Conservation (phyloP, 2,888 invertebrate genomes). For the Lymantria dispar region DNA sequence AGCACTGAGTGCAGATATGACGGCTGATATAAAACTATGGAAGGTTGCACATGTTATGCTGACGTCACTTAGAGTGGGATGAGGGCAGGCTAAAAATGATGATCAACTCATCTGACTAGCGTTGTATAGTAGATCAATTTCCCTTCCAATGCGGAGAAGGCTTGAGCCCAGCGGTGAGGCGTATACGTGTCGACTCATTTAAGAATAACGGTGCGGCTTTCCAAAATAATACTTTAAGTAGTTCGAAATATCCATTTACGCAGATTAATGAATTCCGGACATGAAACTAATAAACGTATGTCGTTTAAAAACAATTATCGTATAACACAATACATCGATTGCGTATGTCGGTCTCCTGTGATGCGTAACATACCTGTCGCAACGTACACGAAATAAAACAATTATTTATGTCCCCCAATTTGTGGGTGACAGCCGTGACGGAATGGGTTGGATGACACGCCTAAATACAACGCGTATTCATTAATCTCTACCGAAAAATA, state of each 20-base stretch:
- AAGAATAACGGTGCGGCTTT: no score
- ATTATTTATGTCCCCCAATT: constrained; percentile 9
- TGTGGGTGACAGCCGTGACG: constrained; percentile 10
- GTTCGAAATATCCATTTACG: neutral
- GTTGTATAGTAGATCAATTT: no score
- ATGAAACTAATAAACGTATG: constrained; percentile 5
- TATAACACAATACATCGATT: constrained; percentile 5
- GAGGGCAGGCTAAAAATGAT: no score
- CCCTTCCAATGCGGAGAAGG: no score
- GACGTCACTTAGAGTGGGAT: no score
- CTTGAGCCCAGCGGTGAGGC: no score
- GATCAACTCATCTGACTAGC: no score
- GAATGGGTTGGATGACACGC: constrained; percentile 5
- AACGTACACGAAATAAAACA: constrained; percentile 11
- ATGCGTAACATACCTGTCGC: constrained; percentile 18
- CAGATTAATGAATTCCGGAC: neutral
- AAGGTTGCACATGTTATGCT: no score
- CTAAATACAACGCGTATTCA: constrained; percentile 1
- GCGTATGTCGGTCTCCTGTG: neutral
- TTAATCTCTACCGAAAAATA: neutral
- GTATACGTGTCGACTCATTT: no score
- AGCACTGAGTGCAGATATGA: no score
- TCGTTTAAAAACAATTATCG: constrained; percentile 7
- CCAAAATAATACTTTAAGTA: no score
- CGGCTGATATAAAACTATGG: no score